phyloP scores from a whole-genome alignment of 92 coral and sea anemone species.

The Zoanthus solanderi region DNA sequence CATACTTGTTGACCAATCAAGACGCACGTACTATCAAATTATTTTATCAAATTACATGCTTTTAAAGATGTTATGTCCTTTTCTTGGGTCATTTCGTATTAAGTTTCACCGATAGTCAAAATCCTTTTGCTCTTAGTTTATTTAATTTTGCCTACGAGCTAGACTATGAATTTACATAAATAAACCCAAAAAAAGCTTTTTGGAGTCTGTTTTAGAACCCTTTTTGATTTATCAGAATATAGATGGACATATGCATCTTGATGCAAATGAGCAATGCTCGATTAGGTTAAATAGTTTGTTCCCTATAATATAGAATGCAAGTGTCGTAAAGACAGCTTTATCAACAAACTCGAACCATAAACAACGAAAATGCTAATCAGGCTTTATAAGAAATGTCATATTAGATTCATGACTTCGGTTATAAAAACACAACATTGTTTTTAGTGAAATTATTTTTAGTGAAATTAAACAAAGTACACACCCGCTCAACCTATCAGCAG shows the following conservation, averaged over 20 bases:
- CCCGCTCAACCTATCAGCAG: too few relatives aligned
- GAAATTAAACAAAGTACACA: too few relatives aligned
- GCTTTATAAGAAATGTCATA: neutral
- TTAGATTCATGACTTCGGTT: neutral
- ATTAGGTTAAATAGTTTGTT: neutral
- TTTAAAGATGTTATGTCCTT: too few relatives aligned
- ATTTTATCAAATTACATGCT: too few relatives aligned
- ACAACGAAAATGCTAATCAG: neutral
- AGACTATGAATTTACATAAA: too few relatives aligned
- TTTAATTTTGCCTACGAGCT: too few relatives aligned
- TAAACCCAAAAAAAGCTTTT: neutral
- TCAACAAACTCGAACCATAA: conserved; percentile 20
- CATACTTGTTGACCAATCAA: too few relatives aligned
- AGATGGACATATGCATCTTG: neutral
- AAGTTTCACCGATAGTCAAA: too few relatives aligned
- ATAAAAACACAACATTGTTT: neutral
- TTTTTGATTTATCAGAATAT: neutral
- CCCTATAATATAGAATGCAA: neutral
- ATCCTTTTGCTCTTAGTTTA: too few relatives aligned
- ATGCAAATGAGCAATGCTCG: neutral
- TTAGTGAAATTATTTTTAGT: neutral
- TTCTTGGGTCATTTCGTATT: too few relatives aligned
- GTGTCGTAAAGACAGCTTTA: conserved; percentile 17
- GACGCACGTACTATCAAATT: too few relatives aligned
- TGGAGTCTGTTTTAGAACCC: neutral